A percentile compares a stretch with the other conserved stretches of the same genome.
Evolutionary conservation across 1,140 invertebrate species (phyloP).

Genomic region (Patella vulgata): DNA sequence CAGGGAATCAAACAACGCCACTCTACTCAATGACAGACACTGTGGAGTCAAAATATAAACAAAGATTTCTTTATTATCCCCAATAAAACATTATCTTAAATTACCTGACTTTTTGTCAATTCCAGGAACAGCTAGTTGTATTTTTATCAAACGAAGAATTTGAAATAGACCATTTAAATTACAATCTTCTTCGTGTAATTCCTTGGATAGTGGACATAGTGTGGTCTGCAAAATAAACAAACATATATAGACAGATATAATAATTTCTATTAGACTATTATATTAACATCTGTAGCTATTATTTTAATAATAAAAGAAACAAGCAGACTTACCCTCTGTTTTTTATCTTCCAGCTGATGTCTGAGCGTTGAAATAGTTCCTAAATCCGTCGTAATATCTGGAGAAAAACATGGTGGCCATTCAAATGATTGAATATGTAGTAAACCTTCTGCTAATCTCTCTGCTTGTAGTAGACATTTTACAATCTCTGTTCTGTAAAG

Average conservation of each 20-base stretch:
- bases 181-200: conserved; percentile 40
- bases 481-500: conserved; percentile 46
- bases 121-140: conserved; percentile 42
- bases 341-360: conserved; percentile 50
- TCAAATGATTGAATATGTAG: conserved; percentile 49
- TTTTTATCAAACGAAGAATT: conserved; percentile 35
- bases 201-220: conserved; percentile 45
- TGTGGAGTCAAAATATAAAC: too few relatives aligned
- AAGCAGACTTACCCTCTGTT: conserved; percentile 39
- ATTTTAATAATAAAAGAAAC: too few relatives aligned
- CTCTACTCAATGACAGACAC: too few relatives aligned
- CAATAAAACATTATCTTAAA: too few relatives aligned
- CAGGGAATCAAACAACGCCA: too few relatives aligned
- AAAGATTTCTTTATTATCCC: too few relatives aligned
- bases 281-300: too few relatives aligned
- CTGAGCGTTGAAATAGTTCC: conserved; percentile 38
- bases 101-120: conserved; percentile 46
- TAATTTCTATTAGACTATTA: too few relatives aligned
- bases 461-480: conserved; percentile 40
- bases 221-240: conserved; percentile 38
- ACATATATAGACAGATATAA: too few relatives aligned
- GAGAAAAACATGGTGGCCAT: conserved; percentile 49
- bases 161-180: conserved; percentile 48
- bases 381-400: conserved; percentile 39
- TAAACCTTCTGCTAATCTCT: conserved; percentile 46